Conservation (phyloP, 2,888 invertebrate genomes). For the Caenorhabditis japonica region DNA sequence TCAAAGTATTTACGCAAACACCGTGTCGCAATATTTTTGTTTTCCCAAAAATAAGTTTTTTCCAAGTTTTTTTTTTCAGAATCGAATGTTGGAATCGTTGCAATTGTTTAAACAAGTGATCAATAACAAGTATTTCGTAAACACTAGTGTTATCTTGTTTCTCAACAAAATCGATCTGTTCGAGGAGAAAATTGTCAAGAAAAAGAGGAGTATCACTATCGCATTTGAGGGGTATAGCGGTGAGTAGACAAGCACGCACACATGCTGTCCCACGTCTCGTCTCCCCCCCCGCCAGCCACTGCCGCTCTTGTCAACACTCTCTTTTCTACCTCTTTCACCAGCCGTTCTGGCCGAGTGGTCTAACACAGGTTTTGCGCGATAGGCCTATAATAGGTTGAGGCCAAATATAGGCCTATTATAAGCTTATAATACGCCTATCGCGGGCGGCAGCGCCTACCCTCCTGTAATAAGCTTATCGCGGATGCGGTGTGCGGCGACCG, state of each 20-base stretch:
- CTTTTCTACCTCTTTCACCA: no score
- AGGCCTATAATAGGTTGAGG: no score
- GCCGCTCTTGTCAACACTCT: neutral
- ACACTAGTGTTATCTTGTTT: slow-evolving; percentile 89
- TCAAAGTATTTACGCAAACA: no score
- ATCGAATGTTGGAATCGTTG: slow-evolving; percentile 99
- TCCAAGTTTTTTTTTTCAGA: slow-evolving; percentile 81
- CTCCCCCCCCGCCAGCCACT: neutral
- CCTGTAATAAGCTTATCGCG: no score
- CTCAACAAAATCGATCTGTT: slow-evolving; percentile 80
- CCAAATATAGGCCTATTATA: no score
- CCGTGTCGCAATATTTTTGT: no score
- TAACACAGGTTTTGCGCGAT: no score
- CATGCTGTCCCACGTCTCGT: neutral
- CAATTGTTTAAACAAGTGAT: slow-evolving; percentile 99
- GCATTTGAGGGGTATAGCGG: slow-evolving; percentile 70
- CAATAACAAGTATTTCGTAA: slow-evolving; percentile 98
- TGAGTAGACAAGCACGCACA: slow-evolving; percentile 13
- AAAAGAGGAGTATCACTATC: slow-evolving; percentile 58
- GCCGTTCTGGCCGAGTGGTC: no score
- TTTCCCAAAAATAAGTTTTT: no score
- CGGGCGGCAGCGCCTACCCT: no score
- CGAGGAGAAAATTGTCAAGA: slow-evolving; percentile 66
- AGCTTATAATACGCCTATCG: no score
- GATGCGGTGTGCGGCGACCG: no score